Evolutionary conservation across 2,888 invertebrate species (phyloP), one percentile per base, ranked within the genome.

Genomic region (Andrena minutula): DNA sequence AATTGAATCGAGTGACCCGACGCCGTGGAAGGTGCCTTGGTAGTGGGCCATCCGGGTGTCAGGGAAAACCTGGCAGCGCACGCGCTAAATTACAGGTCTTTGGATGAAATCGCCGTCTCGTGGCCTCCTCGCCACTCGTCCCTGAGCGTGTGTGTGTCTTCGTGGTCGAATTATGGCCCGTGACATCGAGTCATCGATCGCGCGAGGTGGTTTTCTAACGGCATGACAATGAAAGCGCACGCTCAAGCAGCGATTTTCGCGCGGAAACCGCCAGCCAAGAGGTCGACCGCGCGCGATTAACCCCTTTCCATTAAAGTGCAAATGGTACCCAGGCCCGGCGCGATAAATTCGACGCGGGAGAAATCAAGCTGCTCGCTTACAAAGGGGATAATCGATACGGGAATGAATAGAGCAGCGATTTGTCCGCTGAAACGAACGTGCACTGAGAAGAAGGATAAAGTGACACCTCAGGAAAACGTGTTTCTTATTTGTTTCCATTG

Each of bases 251-350:
- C 79, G 79, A 79, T 80, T 80, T 80, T 80, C 79, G 60, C 65
- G 78, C 66, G 68, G 51, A 80, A 79, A 73, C 63, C 68, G 10
- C 23, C 20, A n/a, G 56, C 16, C 12, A n/a, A 16, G 49, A 72
- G 80, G 80, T 80, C 72, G 79, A 2, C 63, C 63, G 68, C 56
- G 66, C 28, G 61, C 79, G 80, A 80, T 80, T 80, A 80, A 80
- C 80, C 79, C 78, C 56, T 66, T 66, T 79, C 72, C 71, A 63
- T 80, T 80, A 63, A 80, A 72, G 79, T 49, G 79, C 68, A 80
- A 80, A 80, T 80, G 66, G 66, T 47, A 64, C 28, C 65, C 32
- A n/a, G 41, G 41, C 32, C 8, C 2, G 12, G 51, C 30, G 65
- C 64, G 79, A 79, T 79, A 79, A 79, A 79, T 79, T 60, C 79